Percentiles rank a stretch among this genome's conserved stretches.
These are phyloP conservation scores for Phaethornis superciliosus DNA, from an alignment of 2,113 vertebrate genomes.

Conservation along the genomic window DNA sequence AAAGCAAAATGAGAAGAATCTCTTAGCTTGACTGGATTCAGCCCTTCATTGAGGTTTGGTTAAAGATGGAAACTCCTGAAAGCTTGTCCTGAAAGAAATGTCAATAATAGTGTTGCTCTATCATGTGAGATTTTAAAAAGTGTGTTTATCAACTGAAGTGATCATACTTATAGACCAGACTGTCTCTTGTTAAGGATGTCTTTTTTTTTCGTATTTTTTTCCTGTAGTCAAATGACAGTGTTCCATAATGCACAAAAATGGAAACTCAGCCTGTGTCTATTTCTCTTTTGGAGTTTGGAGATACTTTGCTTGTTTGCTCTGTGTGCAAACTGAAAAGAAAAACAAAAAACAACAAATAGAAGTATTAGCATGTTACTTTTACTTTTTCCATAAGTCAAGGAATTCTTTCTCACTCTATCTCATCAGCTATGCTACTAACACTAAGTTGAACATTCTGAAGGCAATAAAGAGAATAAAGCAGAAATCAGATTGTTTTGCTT, in stretches of 20 bases:
- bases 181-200: not conserved
- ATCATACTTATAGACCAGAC: not conserved
- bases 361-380: not conserved
- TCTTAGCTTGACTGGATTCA: not conserved
- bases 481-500: not conserved
- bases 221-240: not conserved
- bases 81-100: not conserved
- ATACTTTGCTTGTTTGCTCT: not conserved
- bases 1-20: not conserved
- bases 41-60: not conserved
- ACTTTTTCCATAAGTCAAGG: not conserved
- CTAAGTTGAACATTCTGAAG: not conserved
- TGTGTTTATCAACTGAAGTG: not conserved
- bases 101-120: not conserved
- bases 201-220: not conserved
- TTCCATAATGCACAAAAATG: not conserved
- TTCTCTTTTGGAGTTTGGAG: not conserved
- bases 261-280: not conserved
- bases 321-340: not conserved
- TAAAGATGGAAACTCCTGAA: not conserved
- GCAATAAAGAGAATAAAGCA: not conserved
- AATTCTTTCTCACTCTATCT: not conserved
- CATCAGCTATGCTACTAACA: not conserved
- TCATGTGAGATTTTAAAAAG: rapidly evolving
- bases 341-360: not conserved